These are phyloP conservation scores for Drepanosiphum platanoidis DNA, from an alignment of 2,888 invertebrate species.

Conservation along the genomic window DNA sequence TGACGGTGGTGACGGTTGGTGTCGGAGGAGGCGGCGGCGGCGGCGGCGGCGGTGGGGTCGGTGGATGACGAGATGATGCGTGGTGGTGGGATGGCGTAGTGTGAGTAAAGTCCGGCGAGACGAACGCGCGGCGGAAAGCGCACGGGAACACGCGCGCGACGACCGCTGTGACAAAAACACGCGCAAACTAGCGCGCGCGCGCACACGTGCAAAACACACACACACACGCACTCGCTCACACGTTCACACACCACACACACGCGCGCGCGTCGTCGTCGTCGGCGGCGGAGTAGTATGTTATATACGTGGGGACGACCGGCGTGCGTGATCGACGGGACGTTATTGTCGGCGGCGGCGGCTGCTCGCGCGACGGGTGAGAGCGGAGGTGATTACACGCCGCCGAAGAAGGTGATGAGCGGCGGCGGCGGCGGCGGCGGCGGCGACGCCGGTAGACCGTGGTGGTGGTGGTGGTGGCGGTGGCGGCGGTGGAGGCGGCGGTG, in stretches of 20 bases:
- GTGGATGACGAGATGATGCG: neutral
- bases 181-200: neutral
- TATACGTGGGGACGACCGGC: slow-evolving; percentile 36
- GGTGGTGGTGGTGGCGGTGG: neutral
- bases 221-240: neutral
- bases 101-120: slow-evolving; percentile 42
- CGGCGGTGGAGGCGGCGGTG: neutral
- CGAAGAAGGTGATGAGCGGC: slow-evolving; percentile 13
- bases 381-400: neutral
- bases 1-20: neutral
- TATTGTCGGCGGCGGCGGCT: slow-evolving; percentile 33
- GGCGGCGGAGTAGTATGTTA: neutral
- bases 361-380: neutral
- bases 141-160: slow-evolving; percentile 35
- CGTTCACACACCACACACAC: neutral
- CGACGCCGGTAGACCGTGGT: no score
- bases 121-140: slow-evolving; percentile 25
- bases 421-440: neutral
- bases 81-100: neutral
- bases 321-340: slow-evolving; percentile 54
- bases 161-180: neutral
- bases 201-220: neutral
- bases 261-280: neutral
- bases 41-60: neutral
- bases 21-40: neutral